Evolutionary conservation across 2,113 vertebrate genomes (phyloP).

Genomic region (Vicugna pacos): DNA sequence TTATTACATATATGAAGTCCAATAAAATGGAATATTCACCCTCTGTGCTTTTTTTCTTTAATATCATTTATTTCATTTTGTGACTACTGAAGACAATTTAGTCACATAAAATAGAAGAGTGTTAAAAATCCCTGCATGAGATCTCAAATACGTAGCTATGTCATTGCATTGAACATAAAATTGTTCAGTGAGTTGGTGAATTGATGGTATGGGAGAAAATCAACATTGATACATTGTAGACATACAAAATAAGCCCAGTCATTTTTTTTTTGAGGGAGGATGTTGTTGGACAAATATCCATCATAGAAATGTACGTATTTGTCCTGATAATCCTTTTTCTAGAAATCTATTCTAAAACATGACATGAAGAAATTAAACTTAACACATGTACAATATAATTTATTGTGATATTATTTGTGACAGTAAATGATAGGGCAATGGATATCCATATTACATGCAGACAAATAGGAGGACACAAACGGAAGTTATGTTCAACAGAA

Average conservation of each 20-base stretch:
- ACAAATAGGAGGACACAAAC: background rate
- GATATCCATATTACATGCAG: background rate
- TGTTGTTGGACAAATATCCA: background rate
- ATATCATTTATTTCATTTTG: background rate
- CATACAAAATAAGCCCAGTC: background rate
- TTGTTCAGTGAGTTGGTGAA: background rate
- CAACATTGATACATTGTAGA: background rate
- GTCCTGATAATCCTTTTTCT: background rate
- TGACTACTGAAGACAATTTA: background rate
- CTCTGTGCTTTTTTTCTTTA: background rate
- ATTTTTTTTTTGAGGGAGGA: background rate
- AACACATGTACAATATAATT: background rate
- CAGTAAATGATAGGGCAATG: background rate
- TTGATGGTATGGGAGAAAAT: background rate
- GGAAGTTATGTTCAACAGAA: no score
- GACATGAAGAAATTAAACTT: background rate
- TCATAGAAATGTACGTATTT: background rate
- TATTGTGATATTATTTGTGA: background rate
- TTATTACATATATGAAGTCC: background rate
- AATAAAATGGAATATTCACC: background rate
- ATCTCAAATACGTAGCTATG: background rate
- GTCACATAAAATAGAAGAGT: background rate
- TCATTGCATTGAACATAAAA: background rate
- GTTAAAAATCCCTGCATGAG: background rate
- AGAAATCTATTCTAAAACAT: background rate